Base-by-base conservation (phyloP, 2,888 invertebrate genomes). In the Desoria tigrina region DNA sequence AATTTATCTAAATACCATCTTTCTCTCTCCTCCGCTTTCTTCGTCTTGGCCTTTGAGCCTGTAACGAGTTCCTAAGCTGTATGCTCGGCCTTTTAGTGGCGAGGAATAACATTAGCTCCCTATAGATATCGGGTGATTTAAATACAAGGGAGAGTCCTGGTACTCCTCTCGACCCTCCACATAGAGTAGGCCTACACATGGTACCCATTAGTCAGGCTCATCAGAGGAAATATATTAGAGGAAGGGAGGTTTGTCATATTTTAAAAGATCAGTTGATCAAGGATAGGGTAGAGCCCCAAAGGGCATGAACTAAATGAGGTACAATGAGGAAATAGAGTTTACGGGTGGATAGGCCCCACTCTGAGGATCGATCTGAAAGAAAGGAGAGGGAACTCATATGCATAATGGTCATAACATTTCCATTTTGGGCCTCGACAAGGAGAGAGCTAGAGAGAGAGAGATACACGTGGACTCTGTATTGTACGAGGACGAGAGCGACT, bases 381-480 rank as follows among this genome's bases (percentile, higher is more conserved):
- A 42, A 39, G 32, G 39, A 56, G 26, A 61, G 51, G 39, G 32
- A 26, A 26, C 50, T 50, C 39, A 61, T 53, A 53, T 53, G 54
- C 53, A 62, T 55, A 62, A 62, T 62, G 27, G 42, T 55, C 55
- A 62, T 55, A 32, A 39, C 18, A 27, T 23, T 27, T 32, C 27
- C 27, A n/a, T n/a, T 45, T 55, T 51, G 28, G 18, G 53, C 26
- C 50, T 39, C 42, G 54, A 50, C 26, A 55, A 18, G 42, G 57
- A 42, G 24, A 26, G 28, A 61, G 21, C 24, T 2, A 39, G 16
- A 55, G 14, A 23, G 56, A 18, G 21, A 37, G 39, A 55, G 27
- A 14, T 21, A n/a, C 27, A 27, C 37, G 50, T 42, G 50, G 28
- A n/a, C n/a, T n/a, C n/a, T n/a, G n/a, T n/a, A n/a, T n/a, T n/a